Evolutionary conservation across 2,797 vertebrate genomes (phyloP), one percentile per base, ranked within the genome.

Genomic region (Synanceia verrucosa): DNA sequence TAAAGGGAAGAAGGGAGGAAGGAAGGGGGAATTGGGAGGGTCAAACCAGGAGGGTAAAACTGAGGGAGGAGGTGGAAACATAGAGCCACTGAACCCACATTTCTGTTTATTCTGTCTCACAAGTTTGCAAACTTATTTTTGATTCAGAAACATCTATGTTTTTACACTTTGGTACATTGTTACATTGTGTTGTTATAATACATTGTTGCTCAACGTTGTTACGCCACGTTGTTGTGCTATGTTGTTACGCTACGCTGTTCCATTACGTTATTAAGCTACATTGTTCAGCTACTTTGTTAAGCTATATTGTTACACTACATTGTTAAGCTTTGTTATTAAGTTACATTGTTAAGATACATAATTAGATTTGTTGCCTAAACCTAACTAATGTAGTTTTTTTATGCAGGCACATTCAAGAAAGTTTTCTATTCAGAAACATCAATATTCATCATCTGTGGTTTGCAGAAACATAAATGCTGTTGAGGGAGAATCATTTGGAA

Each of bases 11-110:
- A 39, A 46, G 58, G 31, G 44, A 70, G 39, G 29, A 4, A 50
- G 36, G 52, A 16, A 41, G 43, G 58, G 53, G 56, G 57, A 43
- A 34, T 28, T 46, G 71, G 86, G 75, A 78, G 85, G 81, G 78
- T 81, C 73, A 64, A 36, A 79, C 46, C 62, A 69, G 67, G 67
- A 67, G 69, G 63, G 57, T 55, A 28, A 55, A 66, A 57, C 36
- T n/a, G 21, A 71, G 47, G 8, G 36, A 69, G 58, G 76, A 72
- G 67, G 64, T 66, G 70, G 75, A 65, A 68, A 62, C 46, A 36
- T 1, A 26, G 55, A 68, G 53, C 18, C 10, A 33, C 28, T 62
- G 18, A 28, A 50, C 37, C 21, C 31, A 19, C 6, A 12, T 41
- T 37, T 41, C 16, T 41, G 24, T 31, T 71, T 66, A 31, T 31